Conservation (phyloP, 2,113 vertebrate genomes). For the Oplegnathus fasciatus region DNA sequence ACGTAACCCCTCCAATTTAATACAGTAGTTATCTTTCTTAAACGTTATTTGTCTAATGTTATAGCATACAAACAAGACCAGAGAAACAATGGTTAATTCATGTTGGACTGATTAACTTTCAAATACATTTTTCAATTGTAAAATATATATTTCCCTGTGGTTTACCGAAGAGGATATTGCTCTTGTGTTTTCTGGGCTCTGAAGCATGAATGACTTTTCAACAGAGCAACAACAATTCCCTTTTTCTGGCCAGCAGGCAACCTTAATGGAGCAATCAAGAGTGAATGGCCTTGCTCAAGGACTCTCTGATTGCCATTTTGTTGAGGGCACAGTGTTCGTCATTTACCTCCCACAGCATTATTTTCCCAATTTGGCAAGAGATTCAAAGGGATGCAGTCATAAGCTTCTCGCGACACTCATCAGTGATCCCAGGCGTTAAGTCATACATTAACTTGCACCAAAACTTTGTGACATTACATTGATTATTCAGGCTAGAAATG, state of each 20-base stretch:
- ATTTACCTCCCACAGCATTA: constrained; percentile 5
- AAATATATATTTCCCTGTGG: not conserved
- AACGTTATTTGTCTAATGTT: not conserved
- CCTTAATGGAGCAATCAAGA: constrained; percentile 29
- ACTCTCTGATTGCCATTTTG: constrained; percentile 3
- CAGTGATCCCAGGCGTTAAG: not conserved
- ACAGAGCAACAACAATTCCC: not conserved
- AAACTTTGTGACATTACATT: not conserved
- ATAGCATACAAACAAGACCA: not conserved
- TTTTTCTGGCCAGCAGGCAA: not conserved
- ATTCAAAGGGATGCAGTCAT: not conserved
- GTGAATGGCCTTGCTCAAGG: constrained; percentile 5
- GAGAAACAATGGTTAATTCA: not conserved
- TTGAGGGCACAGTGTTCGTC: not conserved
- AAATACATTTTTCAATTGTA: not conserved
- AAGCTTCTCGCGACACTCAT: not conserved
- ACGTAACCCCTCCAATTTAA: not conserved
- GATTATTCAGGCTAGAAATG: not conserved
- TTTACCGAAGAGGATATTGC: not conserved
- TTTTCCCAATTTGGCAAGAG: not conserved
- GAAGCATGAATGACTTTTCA: not conserved
- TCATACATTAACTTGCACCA: not conserved
- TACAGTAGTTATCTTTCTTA: not conserved
- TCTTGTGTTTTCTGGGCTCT: not conserved
- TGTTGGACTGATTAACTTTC: not conserved